Base-by-base conservation (phyloP, 2,888 invertebrate species). In the Nipponacmea schrenckii region DNA sequence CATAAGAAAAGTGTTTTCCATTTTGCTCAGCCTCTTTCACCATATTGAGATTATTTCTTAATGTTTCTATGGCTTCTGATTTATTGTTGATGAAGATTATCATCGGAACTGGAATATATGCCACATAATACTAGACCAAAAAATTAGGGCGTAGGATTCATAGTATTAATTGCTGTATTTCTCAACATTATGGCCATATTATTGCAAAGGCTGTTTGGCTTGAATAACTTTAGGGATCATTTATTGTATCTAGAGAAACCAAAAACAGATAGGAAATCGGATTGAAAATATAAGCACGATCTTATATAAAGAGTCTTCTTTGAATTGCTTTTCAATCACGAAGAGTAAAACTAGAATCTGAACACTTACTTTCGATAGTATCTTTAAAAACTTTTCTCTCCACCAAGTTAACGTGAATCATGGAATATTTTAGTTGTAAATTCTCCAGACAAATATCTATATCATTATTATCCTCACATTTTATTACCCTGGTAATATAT, bases 61-160 rank as follows among this genome's bases (percentile, higher is more conserved):
- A 50, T 5, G 20, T 26, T 24, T 50, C 63, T 27, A 69, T 65
- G 8, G 64, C 64, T n/a, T 27, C 26, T 27, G 69, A 64, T 26
- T 64, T 20, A 4, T 64, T 64, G 14, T 39, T 39, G 31, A 69
- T 10, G 10, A 69, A 69, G 7, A 69, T 27, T 8, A 69, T 50
- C 48, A 64, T 50, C 3, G 69, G 64, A 14, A 69, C 69, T 69
- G 65, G 12, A 69, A 69, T 14, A 50, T 17, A 27, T 56, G 39
- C 1, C 39, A 39, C 1, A 2, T 39, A 1, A 39, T 39, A 31
- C 31, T 31, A 31, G 5, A 31, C 31, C 10, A 39, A 8, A 39
- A 5, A 39, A 5, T 39, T 39, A 8, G 39, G 39, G 31, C 31
- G 5, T 31, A 31, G 31, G 5, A 31, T 31, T 31, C 31, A 31